Percentiles rank a stretch among this genome's conserved stretches.
Evolutionary conservation across 2,113 vertebrate genomes (phyloP).

Genomic region (Cettia cetti): DNA sequence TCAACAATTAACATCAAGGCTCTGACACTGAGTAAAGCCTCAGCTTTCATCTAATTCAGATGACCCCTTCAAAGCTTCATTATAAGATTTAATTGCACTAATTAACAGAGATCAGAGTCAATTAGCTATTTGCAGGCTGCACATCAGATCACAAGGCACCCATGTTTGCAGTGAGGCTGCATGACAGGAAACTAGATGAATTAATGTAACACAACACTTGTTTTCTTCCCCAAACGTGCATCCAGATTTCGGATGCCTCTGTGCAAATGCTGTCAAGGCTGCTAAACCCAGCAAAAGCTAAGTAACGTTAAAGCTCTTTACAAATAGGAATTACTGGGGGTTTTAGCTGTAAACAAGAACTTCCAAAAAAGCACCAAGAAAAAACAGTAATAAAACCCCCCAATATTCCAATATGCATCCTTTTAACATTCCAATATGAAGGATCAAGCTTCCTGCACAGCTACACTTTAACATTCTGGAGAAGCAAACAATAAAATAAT

Average conservation of each 20-base stretch:
- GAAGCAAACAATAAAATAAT: not conserved
- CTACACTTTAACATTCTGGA: not conserved
- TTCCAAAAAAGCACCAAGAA: not conserved
- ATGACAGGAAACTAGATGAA: constrained; percentile 73
- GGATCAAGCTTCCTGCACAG: not conserved
- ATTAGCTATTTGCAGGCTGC: constrained; percentile 80
- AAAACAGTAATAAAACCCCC: not conserved
- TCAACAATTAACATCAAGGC: constrained; percentile 77
- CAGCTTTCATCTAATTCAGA: constrained; percentile 83
- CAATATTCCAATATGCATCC: no score
- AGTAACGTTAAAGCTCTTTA: not conserved
- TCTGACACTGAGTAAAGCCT: constrained; percentile 79
- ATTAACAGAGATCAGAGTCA: constrained; percentile 83
- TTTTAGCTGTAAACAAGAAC: not conserved
- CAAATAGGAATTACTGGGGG: not conserved
- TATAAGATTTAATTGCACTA: constrained; percentile 81
- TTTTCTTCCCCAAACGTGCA: not conserved
- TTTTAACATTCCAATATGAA: not conserved
- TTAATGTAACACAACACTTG: not conserved
- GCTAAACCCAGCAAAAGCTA: not conserved
- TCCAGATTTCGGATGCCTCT: not conserved
- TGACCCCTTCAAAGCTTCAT: constrained; percentile 84
- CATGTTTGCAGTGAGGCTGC: constrained; percentile 75
- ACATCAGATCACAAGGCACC: constrained; percentile 78
- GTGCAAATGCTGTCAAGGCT: not conserved